A percentile compares a stretch with the other conserved stretches of the same genome.
Evolutionary conservation across 2,888 invertebrate species (phyloP).

Genomic region (Syrphus vitripennis): DNA sequence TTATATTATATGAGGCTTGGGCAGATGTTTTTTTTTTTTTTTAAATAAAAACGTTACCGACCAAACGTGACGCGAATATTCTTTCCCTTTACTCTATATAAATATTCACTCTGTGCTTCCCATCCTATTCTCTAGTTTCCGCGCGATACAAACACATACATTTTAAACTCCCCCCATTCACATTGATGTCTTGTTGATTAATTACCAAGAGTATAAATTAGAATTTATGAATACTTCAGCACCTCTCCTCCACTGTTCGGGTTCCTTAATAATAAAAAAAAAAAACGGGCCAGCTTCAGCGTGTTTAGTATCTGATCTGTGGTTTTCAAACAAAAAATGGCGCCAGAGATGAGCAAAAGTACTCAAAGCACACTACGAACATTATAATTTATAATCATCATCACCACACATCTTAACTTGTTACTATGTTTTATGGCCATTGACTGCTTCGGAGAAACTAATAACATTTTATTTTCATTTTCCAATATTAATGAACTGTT

Average conservation of each 20-base stretch:
- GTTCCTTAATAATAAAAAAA: too few species aligned
- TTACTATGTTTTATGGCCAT: slow-evolving; percentile 2
- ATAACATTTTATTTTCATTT: slow-evolving; percentile 53
- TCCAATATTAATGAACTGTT: slow-evolving; percentile 57
- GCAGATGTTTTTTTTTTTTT: slow-evolving; percentile 58
- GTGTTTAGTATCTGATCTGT: neutral
- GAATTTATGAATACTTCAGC: slow-evolving; percentile 63
- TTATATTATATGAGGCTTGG: slow-evolving; percentile 18
- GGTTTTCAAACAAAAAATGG: slow-evolving; percentile 43
- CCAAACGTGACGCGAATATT: slow-evolving; percentile 40
- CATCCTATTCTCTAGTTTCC: slow-evolving; percentile 15
- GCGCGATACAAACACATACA: neutral
- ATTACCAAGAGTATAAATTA: slow-evolving; percentile 62
- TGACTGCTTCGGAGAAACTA: slow-evolving; percentile 50
- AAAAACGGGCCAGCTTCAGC: slow-evolving; percentile 42
- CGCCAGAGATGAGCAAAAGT: slow-evolving; percentile 44
- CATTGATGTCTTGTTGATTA: slow-evolving; percentile 63
- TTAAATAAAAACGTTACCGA: slow-evolving; percentile 8
- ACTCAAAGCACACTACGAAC: neutral
- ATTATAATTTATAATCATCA: too few species aligned
- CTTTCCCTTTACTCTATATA: slow-evolving; percentile 2
- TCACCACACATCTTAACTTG: neutral
- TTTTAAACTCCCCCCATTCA: slow-evolving; percentile 33
- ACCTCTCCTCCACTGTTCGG: neutral
- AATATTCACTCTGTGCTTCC: neutral